Percentiles rank a stretch among this genome's conserved stretches.
Conservation (phyloP, 2,888 invertebrate species). For the Mechanitis mazaeus region DNA sequence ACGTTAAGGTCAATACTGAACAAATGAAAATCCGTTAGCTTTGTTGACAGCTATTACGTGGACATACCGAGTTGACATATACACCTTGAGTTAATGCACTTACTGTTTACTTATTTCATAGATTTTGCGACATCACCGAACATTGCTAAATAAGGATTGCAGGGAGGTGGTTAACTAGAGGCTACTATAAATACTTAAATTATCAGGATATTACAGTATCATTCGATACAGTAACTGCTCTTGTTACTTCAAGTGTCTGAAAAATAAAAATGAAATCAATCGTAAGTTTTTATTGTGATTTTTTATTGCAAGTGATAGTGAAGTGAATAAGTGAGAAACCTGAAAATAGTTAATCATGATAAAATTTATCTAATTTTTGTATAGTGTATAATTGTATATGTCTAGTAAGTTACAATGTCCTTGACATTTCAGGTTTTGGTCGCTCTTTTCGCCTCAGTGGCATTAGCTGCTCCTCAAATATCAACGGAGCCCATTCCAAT, state of each 20-base stretch:
- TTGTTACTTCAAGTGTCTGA: slow-evolving; percentile 11
- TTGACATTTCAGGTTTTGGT: slow-evolving; percentile 53
- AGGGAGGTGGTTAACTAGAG: slow-evolving; percentile 59
- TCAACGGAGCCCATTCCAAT: slow-evolving; percentile 70
- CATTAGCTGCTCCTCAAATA: slow-evolving; percentile 59
- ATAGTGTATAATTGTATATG: background rate
- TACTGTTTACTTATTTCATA: slow-evolving; percentile 73
- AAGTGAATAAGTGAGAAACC: slow-evolving; percentile 15
- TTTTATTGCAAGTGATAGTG: slow-evolving; percentile 22
- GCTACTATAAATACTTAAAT: slow-evolving; percentile 66
- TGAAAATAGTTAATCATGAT: background rate
- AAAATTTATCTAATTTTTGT: background rate
- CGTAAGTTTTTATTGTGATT: slow-evolving; percentile 53
- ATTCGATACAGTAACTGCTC: slow-evolving; percentile 43
- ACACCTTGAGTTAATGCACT: slow-evolving; percentile 65
- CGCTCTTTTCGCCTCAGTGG: slow-evolving; percentile 34
- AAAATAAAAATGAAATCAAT: slow-evolving; percentile 65
- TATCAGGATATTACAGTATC: slow-evolving; percentile 60
- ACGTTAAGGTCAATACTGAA: slow-evolving; percentile 47
- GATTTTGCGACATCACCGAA: slow-evolving; percentile 66
- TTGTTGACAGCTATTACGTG: slow-evolving; percentile 67
- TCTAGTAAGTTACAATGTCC: slow-evolving; percentile 4
- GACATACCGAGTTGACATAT: slow-evolving; percentile 57
- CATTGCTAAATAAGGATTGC: slow-evolving; percentile 61
- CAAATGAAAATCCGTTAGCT: slow-evolving; percentile 62